Evolutionary conservation across 2,113 vertebrate species (phyloP).

Genomic region (Labeo rohita): DNA sequence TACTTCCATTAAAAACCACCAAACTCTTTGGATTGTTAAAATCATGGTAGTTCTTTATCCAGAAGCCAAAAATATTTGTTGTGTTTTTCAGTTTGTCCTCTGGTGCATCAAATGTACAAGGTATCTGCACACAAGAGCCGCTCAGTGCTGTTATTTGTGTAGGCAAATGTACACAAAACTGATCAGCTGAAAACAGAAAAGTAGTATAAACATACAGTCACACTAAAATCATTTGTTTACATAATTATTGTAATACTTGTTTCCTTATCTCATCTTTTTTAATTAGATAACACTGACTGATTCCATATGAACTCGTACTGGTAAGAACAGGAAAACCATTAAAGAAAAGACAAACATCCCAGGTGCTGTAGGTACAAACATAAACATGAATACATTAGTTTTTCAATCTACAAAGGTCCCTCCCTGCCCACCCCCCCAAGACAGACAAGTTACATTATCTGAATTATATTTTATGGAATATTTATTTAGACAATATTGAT

Average conservation of each 20-base stretch:
- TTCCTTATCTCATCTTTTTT: not conserved
- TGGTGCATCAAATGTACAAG: slow-evolving; percentile 11
- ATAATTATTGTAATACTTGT: not conserved
- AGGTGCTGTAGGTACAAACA: not conserved
- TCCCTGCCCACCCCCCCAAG: too few species aligned
- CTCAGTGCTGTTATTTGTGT: not conserved
- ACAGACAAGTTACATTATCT: not conserved
- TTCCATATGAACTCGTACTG: not conserved
- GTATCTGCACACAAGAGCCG: slow-evolving; percentile 48
- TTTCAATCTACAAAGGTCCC: too few species aligned
- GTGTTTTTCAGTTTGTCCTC: accelerated
- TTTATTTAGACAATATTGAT: too few species aligned
- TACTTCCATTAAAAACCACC: not conserved
- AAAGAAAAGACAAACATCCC: not conserved
- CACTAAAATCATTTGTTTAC: not conserved
- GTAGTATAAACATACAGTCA: too few species aligned
- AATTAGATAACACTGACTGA: not conserved
- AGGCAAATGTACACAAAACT: not conserved
- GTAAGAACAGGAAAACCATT: not conserved
- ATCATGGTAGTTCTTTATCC: not conserved
- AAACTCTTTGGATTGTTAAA: accelerated
- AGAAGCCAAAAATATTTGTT: accelerated
- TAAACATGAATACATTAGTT: not conserved
- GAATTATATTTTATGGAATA: not conserved
- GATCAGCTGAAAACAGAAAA: too few species aligned